phyloP scores from a whole-genome alignment of 2,113 vertebrate genomes.

The Aptenodytes forsteri region DNA sequence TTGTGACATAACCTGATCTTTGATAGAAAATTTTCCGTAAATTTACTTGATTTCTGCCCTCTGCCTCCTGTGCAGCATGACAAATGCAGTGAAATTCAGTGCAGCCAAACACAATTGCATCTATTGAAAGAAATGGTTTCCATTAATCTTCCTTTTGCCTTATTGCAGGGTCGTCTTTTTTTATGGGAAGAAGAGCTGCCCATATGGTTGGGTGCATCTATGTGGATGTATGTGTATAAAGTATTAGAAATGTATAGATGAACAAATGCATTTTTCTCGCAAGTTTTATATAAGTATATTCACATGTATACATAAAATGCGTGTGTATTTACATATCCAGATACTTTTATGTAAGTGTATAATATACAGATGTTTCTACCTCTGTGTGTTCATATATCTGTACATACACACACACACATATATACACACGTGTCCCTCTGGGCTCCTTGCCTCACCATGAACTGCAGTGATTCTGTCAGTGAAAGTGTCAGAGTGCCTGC shows the following conservation, averaged over 20 bases:
- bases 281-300: not conserved
- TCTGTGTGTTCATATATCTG: not conserved
- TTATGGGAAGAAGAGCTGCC: not conserved
- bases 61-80: not conserved
- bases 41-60: not conserved
- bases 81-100: not conserved
- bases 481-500: not conserved
- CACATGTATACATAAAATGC: fast-evolving
- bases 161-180: not conserved
- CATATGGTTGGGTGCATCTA: fast-evolving
- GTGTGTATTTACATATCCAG: not conserved
- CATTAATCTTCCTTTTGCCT: not conserved
- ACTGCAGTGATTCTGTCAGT: not conserved
- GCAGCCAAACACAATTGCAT: not conserved
- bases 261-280: fast-evolving
- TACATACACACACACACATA: not conserved
- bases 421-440: fast-evolving
- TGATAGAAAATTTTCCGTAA: not conserved
- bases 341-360: not conserved
- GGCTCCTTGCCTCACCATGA: not conserved
- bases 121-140: not conserved
- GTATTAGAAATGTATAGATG: not conserved
- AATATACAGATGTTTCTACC: not conserved
- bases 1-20: not conserved
- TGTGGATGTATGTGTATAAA: not conserved